phyloP scores from a whole-genome alignment of 2,113 vertebrate genomes.

The Anseranas semipalmata region DNA sequence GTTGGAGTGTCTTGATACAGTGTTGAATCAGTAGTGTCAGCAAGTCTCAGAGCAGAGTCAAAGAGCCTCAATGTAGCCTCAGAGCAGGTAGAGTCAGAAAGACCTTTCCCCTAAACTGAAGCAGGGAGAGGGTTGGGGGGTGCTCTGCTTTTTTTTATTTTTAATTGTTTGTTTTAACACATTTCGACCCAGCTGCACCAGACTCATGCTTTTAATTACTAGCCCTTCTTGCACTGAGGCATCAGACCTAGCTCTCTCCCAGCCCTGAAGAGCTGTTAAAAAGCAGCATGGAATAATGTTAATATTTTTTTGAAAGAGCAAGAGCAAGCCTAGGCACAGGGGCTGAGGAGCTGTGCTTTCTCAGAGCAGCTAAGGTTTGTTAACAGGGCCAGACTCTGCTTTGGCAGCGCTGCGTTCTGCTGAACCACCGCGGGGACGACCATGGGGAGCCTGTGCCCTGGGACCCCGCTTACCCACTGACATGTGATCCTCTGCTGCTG shows the following conservation, averaged over 20 bases:
- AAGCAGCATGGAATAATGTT: slow-evolving; percentile 22
- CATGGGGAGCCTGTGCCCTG: accelerated
- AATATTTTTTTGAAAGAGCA: slow-evolving; percentile 22
- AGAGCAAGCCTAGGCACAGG: background rate
- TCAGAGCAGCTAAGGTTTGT: background rate
- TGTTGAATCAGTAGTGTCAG: slow-evolving; percentile 64
- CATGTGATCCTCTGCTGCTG: background rate
- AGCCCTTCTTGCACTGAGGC: background rate
- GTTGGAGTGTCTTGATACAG: slow-evolving; percentile 70
- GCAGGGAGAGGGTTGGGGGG: background rate
- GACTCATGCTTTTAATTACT: background rate
- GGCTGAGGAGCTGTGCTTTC: background rate
- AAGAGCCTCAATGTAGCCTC: slow-evolving; percentile 20
- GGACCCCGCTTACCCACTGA: background rate
- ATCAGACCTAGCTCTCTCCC: background rate
- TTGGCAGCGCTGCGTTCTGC: background rate
- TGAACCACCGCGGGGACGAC: background rate
- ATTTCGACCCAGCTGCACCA: background rate
- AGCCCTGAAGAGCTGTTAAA: slow-evolving; percentile 2
- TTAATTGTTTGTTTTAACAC: slow-evolving; percentile 42
- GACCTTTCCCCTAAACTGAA: background rate
- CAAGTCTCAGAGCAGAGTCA: slow-evolving; percentile 55
- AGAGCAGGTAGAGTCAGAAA: slow-evolving; percentile 39
- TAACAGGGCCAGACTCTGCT: background rate
- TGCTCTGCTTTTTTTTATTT: background rate